A percentile compares a stretch with the other conserved stretches of the same genome.
Evolutionary conservation across 1,140 invertebrate genomes (phyloP).

Genomic region (Heliconius melpomene): DNA sequence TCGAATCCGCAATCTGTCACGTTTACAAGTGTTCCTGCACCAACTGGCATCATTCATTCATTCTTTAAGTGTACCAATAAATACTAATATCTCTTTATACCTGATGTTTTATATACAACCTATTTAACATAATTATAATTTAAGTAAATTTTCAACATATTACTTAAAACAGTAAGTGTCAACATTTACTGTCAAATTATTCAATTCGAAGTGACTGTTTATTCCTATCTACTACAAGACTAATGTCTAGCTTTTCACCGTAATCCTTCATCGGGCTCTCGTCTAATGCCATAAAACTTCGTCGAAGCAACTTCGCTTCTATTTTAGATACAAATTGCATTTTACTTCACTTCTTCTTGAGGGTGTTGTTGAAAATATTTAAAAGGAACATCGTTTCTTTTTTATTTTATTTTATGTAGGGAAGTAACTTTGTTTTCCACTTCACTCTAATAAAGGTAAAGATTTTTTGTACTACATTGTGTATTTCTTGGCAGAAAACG

Average conservation of each 20-base stretch:
- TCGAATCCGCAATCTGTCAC: too few relatives aligned
- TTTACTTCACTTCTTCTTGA: constrained; percentile 15
- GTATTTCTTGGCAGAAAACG: too few relatives aligned
- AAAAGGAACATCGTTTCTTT: not conserved
- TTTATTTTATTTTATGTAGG: not conserved
- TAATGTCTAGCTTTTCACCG: constrained; percentile 24
- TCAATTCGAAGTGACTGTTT: constrained; percentile 19
- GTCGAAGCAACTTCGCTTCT: constrained; percentile 22
- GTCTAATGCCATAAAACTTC: constrained; percentile 38
- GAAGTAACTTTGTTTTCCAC: not conserved
- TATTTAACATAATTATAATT: too few relatives aligned
- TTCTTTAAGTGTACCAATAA: too few relatives aligned
- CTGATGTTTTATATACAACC: too few relatives aligned
- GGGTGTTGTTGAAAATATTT: not conserved
- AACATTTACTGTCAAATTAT: not conserved
- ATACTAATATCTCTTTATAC: too few relatives aligned
- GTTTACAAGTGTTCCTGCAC: too few relatives aligned
- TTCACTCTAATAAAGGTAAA: too few relatives aligned
- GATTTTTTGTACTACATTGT: too few relatives aligned
- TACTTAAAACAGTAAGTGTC: not conserved
- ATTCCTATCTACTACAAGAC: constrained; percentile 15
- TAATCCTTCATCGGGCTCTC: constrained; percentile 35
- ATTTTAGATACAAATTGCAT: constrained; percentile 27
- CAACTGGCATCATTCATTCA: too few relatives aligned
- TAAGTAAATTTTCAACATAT: not conserved